Evolutionary conservation across 1,140 invertebrate species (phyloP), one percentile per base, ranked within the genome.

Genomic region (Doryteuthis pealeii): DNA sequence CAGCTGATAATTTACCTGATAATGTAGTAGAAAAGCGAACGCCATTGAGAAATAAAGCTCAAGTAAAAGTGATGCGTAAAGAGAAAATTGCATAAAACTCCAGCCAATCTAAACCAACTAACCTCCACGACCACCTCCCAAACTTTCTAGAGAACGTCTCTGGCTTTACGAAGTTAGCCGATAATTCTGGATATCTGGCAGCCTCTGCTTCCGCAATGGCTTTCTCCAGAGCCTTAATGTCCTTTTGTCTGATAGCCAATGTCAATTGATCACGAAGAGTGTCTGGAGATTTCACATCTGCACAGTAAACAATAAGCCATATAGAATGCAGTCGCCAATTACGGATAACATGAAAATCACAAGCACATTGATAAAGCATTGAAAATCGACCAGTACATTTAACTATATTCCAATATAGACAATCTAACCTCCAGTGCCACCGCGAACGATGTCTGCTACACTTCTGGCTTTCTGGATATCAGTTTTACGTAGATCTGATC

Each of bases 341-440:
- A 40, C 35, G 4, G n/a, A n/a, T n/a, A n/a, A n/a, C n/a, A n/a
- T n/a, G n/a, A n/a, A n/a, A n/a, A n/a, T n/a, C n/a, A n/a, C n/a
- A n/a, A n/a, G n/a, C n/a, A n/a, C n/a, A n/a, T n/a, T n/a, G n/a
- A n/a, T n/a, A n/a, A n/a, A n/a, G n/a, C n/a, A n/a, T n/a, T n/a
- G n/a, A n/a, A n/a, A n/a, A n/a, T n/a, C n/a, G n/a, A n/a, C n/a
- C n/a, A n/a, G n/a, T n/a, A n/a, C n/a, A n/a, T n/a, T n/a, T n/a
- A n/a, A n/a, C n/a, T n/a, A n/a, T n/a, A n/a, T n/a, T n/a, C n/a
- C n/a, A n/a, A n/a, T n/a, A n/a, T n/a, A n/a, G n/a, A n/a, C n/a
- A 62, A n/a, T 62, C 54, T 62, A 62, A 62, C 54, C 54, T 62
- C 54, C 54, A 62, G 54, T 62, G 26, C 54, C 54, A 62, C 54